Evolutionary conservation across 2,888 invertebrate species (phyloP).

Genomic region (Brachyopa scutellaris): DNA sequence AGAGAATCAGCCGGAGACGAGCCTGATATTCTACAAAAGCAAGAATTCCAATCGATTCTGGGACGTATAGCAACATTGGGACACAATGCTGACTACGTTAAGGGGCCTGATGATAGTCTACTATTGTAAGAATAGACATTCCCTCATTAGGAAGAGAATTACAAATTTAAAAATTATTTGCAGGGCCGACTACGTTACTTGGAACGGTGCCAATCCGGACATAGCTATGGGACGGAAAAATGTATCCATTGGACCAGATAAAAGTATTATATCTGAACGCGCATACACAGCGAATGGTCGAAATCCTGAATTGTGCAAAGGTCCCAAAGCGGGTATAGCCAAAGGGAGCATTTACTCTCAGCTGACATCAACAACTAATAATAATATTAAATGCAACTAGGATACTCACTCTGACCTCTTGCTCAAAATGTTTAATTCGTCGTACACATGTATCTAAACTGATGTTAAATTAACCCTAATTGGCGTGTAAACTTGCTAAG

Average conservation of each 20-base stretch:
- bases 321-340: slow-evolving; percentile 87
- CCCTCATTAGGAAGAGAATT: background rate
- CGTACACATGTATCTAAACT: background rate
- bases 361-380: slow-evolving; percentile 81
- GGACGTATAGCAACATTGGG: slow-evolving; percentile 83
- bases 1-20: slow-evolving; percentile 74
- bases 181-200: slow-evolving; percentile 91
- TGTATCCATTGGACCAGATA: slow-evolving; percentile 84
- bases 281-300: slow-evolving; percentile 85
- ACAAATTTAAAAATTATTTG: slow-evolving; percentile 19
- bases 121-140: slow-evolving; percentile 87
- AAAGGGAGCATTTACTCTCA: slow-evolving; percentile 91
- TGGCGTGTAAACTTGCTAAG: slow-evolving; percentile 41
- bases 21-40: slow-evolving; percentile 71
- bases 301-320: slow-evolving; percentile 86
- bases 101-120: slow-evolving; percentile 90
- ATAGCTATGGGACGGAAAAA: slow-evolving; percentile 83
- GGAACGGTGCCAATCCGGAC: slow-evolving; percentile 90
- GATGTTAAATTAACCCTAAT: slow-evolving; percentile 3
- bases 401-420: background rate
- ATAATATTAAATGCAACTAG: slow-evolving; percentile 81
- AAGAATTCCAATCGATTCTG: slow-evolving; percentile 80
- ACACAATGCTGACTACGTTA: slow-evolving; percentile 87
- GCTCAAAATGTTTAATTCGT: background rate
- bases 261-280: slow-evolving; percentile 81